Percentiles rank a stretch among this genome's conserved stretches.
Evolutionary conservation across 2,888 invertebrate genomes (phyloP).

Genomic region (Sinopyrophorus schimmeli): DNA sequence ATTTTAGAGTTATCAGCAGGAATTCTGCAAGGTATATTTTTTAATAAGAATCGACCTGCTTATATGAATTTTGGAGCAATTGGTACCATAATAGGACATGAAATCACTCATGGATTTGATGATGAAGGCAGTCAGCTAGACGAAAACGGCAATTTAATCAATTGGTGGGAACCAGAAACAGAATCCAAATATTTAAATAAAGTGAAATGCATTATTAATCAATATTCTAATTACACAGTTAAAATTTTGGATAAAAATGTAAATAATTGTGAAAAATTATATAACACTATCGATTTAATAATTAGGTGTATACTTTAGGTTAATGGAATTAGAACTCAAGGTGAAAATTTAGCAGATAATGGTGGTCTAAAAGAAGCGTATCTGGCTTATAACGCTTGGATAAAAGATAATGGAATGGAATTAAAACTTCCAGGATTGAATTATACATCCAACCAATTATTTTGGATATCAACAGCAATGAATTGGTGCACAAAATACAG

Average conservation of each 20-base stretch:
- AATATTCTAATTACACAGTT: slow-evolving; percentile 84
- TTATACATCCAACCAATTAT: slow-evolving; percentile 71
- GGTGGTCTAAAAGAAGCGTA: slow-evolving; percentile 92
- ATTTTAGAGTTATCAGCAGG: slow-evolving; percentile 71
- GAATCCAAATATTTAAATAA: slow-evolving; percentile 78
- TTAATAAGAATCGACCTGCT: slow-evolving; percentile 77
- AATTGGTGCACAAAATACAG: slow-evolving; percentile 86
- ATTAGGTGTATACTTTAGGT: slow-evolving; percentile 60
- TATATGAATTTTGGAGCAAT: slow-evolving; percentile 87
- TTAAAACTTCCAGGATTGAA: slow-evolving; percentile 67
- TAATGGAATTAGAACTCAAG: slow-evolving; percentile 89
- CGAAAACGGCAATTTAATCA: slow-evolving; percentile 12
- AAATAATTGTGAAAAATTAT: slow-evolving; percentile 47
- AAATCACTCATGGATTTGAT: slow-evolving; percentile 84
- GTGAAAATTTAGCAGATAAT: slow-evolving; percentile 95
- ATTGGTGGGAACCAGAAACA: slow-evolving; percentile 71
- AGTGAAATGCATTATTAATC: slow-evolving; percentile 83
- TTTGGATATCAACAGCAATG: slow-evolving; percentile 84
- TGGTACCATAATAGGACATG: slow-evolving; percentile 83
- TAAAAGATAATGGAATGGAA: slow-evolving; percentile 64
- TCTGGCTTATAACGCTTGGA: slow-evolving; percentile 79
- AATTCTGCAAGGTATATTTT: slow-evolving; percentile 84
- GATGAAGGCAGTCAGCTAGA: slow-evolving; percentile 16
- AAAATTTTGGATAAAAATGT: slow-evolving; percentile 63
- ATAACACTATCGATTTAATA: background rate